Conservation (phyloP, 2,888 invertebrate species). For the Salpingus planirostris region DNA sequence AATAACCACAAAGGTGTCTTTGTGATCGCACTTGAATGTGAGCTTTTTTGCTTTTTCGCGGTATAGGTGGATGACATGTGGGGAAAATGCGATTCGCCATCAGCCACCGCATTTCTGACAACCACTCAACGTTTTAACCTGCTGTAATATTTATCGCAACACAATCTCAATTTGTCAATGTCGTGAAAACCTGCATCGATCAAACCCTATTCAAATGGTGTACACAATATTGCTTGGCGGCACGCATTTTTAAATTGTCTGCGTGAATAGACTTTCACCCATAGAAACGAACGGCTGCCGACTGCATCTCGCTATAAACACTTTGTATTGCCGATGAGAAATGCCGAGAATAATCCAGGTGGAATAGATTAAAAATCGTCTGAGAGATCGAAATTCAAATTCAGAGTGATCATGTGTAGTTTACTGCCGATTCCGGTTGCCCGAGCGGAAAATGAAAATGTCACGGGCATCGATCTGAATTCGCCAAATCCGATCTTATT, state of each 20-base stretch:
- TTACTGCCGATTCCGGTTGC: constrained; percentile 16
- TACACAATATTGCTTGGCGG: constrained; percentile 7
- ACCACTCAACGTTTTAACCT: constrained; percentile 14
- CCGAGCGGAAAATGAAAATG: constrained; percentile 21
- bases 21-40: too few relatives aligned
- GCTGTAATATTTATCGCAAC: constrained; percentile 16
- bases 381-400: too few relatives aligned
- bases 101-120: constrained; percentile 12
- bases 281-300: too few relatives aligned
- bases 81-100: constrained; percentile 12
- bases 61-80: constrained; percentile 1
- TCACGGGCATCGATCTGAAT: constrained; percentile 19
- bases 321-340: too few relatives aligned
- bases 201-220: constrained; percentile 13
- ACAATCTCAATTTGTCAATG: constrained; percentile 17
- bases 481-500: constrained; percentile 20
- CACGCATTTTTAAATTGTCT: constrained; percentile 9
- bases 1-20: too few relatives aligned
- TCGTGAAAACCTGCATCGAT: constrained; percentile 15
- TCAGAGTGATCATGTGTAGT: too few relatives aligned
- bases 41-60: not conserved
- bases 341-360: too few relatives aligned
- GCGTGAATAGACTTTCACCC: constrained; percentile 7
- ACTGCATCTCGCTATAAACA: too few relatives aligned
- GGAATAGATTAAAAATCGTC: too few relatives aligned